Evolutionary conservation across 2,888 invertebrate species (phyloP), one percentile per base, ranked within the genome.

Genomic region (Dusona sp.): DNA sequence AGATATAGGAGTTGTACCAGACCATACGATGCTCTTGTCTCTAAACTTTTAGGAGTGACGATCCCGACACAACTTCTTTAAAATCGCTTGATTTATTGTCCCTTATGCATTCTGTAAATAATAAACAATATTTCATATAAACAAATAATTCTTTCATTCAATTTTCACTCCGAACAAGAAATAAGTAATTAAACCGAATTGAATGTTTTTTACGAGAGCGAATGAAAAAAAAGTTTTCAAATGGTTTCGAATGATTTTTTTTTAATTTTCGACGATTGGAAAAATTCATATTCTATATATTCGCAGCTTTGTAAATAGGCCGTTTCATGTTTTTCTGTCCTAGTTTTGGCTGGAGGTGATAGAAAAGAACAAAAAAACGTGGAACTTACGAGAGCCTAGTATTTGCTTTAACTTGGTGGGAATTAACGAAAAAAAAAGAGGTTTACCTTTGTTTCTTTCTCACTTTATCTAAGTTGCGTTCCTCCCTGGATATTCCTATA

Each of bases 401-500:
- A 7, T 48, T 48, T 48, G 48, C 19, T 48, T 48, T 48, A 48
- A 48, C 48, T 48, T 7, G 48, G 48, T 48, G 4, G 48, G 48
- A 19, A 48, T 48, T 7, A 1, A 48, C 19, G 0, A 16, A 48
- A 61, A 29, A 61, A 61, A 29, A 25, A 11, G 11, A 25, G 13
- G 29, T 16, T 61, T 4, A 6, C 3, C 61, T 65, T 33, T 22
- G 7, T 29, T 64, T 65, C 2, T 64, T 7, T 48, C 74, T 22
- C 42, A 25, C 57, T 25, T n/a, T 45, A 38, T 77, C 65, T 7
- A 19, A 16, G 25, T 25, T 11, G 33, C 16, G 42, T n/a, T 75
- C 64, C 65, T 33, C 16, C 51, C 36, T 42, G 48, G 42, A 73
- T 51, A 51, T 65, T 64, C 29, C 11, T 29, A 61, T 16, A 73